Evolutionary conservation across 2,797 vertebrate genomes (phyloP).

Genomic region (Huso huso): DNA sequence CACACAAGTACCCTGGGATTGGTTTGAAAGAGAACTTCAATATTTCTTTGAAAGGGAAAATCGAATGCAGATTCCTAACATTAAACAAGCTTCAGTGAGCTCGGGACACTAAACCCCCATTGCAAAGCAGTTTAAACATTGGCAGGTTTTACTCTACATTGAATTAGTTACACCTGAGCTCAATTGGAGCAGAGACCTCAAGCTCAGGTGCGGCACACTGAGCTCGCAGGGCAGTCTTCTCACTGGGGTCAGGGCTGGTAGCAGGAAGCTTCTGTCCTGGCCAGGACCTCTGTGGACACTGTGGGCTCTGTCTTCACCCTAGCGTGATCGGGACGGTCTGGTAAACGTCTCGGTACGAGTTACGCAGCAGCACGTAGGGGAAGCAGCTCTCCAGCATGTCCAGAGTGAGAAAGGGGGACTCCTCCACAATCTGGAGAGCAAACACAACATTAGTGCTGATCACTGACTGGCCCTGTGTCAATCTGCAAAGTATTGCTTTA

Average conservation of each 20-base stretch:
- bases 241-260: not conserved
- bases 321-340: constrained; percentile 48
- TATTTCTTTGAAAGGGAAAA: no score
- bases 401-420: constrained; percentile 79
- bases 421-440: constrained; percentile 51
- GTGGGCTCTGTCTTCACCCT: constrained; percentile 35
- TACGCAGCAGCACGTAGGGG: constrained; percentile 82
- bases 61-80: no score
- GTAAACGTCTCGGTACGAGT: constrained; percentile 82
- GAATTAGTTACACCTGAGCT: no score
- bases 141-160: no score
- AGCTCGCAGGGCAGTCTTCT: not conserved
- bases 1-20: no score
- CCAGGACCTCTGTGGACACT: constrained; percentile 25
- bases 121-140: no score
- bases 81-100: no score
- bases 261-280: constrained; percentile 6
- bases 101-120: no score
- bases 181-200: not conserved
- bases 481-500: no score
- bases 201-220: not conserved
- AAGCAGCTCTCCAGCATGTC: constrained; percentile 90
- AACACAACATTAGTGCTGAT: no score
- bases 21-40: no score
- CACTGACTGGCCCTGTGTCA: no score